A percentile compares a stretch with the other conserved stretches of the same genome.
These are phyloP conservation scores for Taenaris catops DNA, from an alignment of 2,888 invertebrate genomes.

Conservation along the genomic window DNA sequence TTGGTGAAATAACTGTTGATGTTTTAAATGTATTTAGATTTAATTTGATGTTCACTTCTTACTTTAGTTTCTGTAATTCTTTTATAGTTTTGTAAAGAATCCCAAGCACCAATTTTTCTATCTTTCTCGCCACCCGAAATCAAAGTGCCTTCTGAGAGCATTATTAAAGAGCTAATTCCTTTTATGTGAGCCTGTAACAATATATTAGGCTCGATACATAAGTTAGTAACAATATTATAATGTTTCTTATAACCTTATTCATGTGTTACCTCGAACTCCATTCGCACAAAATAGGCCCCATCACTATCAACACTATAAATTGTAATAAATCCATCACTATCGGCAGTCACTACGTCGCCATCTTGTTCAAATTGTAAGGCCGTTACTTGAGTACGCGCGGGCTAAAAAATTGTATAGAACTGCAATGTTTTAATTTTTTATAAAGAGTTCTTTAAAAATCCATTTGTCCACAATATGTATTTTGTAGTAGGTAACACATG, in stretches of 20 bases:
- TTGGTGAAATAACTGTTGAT: no score
- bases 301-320: conserved; percentile 94
- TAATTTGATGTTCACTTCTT: no score
- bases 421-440: no score
- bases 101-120: conserved; percentile 95
- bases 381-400: conserved; percentile 90
- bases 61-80: conserved; percentile 94
- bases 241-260: no score
- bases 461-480: no score
- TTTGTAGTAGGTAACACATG: no score
- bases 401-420: no score
- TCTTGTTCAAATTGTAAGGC: conserved; percentile 94
- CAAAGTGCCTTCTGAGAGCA: conserved; percentile 94
- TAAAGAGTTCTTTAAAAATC: no score
- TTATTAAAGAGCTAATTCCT: conserved; percentile 91
- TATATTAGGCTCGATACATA: not conserved
- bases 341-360: conserved; percentile 95
- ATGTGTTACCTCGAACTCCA: conserved; percentile 87
- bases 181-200: conserved; percentile 86
- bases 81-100: conserved; percentile 93
- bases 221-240: not conserved
- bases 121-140: conserved; percentile 95
- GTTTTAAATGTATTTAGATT: no score
- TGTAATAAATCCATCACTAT: conserved; percentile 94
- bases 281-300: conserved; percentile 92